Conservation (phyloP, 2,888 invertebrate genomes). For the Isoperla grammatica region DNA sequence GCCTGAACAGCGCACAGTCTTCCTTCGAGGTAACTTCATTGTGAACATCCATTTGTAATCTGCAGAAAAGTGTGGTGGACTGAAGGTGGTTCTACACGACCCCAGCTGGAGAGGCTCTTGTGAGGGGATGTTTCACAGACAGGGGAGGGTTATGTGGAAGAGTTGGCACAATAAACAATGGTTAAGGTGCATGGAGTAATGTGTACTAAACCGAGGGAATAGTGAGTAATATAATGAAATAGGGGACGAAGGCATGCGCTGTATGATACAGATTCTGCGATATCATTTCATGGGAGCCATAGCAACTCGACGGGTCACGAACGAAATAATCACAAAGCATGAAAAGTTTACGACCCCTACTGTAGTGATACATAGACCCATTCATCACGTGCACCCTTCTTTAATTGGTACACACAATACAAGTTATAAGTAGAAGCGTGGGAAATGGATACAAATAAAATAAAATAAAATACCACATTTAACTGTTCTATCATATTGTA, state of each 20-base stretch:
- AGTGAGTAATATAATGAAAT: slow-evolving; percentile 16
- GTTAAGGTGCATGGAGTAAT: slow-evolving; percentile 23
- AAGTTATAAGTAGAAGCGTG: no score
- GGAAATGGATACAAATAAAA: no score
- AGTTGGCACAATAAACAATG: slow-evolving; percentile 24
- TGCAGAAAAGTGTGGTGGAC: neutral
- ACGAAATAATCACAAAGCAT: no score
- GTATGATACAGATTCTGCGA: no score
- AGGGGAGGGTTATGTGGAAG: slow-evolving; percentile 9
- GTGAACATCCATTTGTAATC: slow-evolving; percentile 7
- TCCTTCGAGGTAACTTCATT: slow-evolving; percentile 10
- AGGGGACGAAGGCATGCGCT: neutral
- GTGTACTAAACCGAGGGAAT: slow-evolving; percentile 22
- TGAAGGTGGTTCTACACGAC: neutral
- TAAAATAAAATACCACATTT: no score
- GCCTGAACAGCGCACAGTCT: neutral
- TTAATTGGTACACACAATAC: no score
- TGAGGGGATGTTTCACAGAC: slow-evolving; percentile 10
- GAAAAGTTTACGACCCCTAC: no score
- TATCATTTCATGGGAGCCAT: no score
- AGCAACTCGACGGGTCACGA: no score
- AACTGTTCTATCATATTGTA: no score
- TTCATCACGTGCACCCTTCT: no score
- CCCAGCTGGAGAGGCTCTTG: neutral
- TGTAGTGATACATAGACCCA: no score